Evolutionary conservation across 2,797 vertebrate genomes (phyloP), one percentile per base, ranked within the genome.

Genomic region (Sebastes nivosus): DNA sequence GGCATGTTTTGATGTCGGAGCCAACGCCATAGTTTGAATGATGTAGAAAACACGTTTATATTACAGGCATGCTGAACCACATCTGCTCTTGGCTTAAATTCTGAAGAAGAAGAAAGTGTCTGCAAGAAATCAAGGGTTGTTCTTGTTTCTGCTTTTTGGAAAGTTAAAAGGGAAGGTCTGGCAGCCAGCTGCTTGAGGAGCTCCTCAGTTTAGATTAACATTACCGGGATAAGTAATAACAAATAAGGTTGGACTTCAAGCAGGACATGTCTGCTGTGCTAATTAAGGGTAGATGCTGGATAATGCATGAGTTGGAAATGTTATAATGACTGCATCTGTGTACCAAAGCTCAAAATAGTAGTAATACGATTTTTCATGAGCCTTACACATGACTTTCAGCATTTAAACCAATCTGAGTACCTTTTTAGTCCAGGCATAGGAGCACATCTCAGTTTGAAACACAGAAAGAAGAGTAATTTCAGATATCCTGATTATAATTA

Each of bases 241-340:
- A 77, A 57, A 71, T 72, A 66, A 34, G 67, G 63, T 68, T 74
- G n/a, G 30, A 75, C 58, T 61, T 78, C 18, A 81, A 64, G 70
- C 63, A 64, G 18, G 50, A 73, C 57, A 54, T 10, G n/a, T 38
- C 58, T 61, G 75, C 70, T 68, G 22, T n/a, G 12, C 46, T 76
- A 67, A 87, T 80, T 71, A 61, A 69, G 27, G 14, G 42, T 58
- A 70, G 24, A 38, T 57, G 55, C 34, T 75, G 10, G 46, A 65
- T 80, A 60, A 69, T 57, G 24, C 30, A 83, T 2, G 8, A 68
- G 50, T 30, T 78, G 67, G 14, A 58, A 65, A 74, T 75, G 8
- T 63, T 63, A 22, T 42, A 65, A 75, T 66, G 32, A 36, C 32
- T 4, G 6, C 22, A 22, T 57, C 38, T 59, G 55, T 73, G 67